phyloP scores from a whole-genome alignment of 2,797 vertebrate species.

The Apodemus agrarius region DNA sequence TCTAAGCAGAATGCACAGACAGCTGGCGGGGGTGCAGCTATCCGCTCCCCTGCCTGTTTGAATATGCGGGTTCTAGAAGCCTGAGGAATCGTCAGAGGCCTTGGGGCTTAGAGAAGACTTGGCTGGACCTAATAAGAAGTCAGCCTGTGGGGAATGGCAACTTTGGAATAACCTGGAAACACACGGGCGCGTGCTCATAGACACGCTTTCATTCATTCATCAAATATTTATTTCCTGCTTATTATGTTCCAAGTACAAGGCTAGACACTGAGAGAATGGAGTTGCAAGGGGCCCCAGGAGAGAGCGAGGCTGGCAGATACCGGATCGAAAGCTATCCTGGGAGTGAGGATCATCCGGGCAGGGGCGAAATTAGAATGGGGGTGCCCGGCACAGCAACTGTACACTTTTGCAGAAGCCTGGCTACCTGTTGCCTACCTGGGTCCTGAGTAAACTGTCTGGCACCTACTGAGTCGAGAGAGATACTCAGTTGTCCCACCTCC shows the following conservation, averaged over 20 bases:
- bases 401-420: neutral
- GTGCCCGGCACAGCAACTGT: neutral
- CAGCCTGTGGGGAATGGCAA: neutral
- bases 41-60: slow-evolving; percentile 15
- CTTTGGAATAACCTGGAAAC: slow-evolving; percentile 46
- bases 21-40: neutral
- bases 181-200: neutral
- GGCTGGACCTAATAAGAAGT: slow-evolving; percentile 58
- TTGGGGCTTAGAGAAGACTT: slow-evolving; percentile 29
- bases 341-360: neutral
- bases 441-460: fast-evolving
- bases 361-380: too few species aligned
- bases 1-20: neutral
- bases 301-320: neutral
- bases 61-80: neutral
- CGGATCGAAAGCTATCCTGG: neutral
- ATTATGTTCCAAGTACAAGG: neutral
- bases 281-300: neutral
- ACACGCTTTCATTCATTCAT: slow-evolving; percentile 49
- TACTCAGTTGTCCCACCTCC: too few species aligned
- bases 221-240: slow-evolving; percentile 41
- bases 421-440: neutral
- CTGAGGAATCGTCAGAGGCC: neutral
- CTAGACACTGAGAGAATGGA: neutral
- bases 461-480: neutral